These are phyloP conservation scores for Sinotaia quadrata DNA, from an alignment of 2,888 invertebrate species.

Conservation along the genomic window DNA sequence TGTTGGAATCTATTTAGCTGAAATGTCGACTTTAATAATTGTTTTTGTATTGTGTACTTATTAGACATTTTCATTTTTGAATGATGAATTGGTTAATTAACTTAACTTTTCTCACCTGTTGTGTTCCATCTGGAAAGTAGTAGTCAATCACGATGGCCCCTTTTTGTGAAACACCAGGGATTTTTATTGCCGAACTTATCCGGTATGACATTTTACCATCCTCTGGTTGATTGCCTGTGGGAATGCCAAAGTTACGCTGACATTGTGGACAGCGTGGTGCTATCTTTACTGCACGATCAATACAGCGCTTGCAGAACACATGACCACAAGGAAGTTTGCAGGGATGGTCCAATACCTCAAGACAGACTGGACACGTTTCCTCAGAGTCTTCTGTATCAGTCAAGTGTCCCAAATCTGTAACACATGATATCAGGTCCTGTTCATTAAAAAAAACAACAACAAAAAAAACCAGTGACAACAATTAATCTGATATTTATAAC, in stretches of 20 bases:
- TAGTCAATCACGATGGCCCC: conserved; percentile 44
- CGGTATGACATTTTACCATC: conserved; percentile 36
- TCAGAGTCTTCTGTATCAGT: conserved; percentile 11
- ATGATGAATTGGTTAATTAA: too few species aligned
- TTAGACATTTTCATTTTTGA: too few species aligned
- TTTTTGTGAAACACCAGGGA: conserved; percentile 35
- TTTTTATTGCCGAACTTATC: conserved; percentile 14
- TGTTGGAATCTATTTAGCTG: too few species aligned
- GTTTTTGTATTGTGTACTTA: too few species aligned
- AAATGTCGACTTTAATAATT: too few species aligned
- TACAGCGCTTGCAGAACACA: conserved; percentile 37
- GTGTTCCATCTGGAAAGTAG: conserved; percentile 48
- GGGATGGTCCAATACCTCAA: conserved; percentile 42
- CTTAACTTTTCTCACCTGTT: conserved; percentile 51
- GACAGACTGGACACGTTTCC: conserved; percentile 47
- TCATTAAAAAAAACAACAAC: background rate
- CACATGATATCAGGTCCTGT: conserved; percentile 4
- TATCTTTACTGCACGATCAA: conserved; percentile 32
- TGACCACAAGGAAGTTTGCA: conserved; percentile 45
- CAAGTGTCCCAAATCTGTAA: conserved; percentile 7
- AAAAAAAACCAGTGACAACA: background rate
- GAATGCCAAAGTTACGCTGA: conserved; percentile 41
- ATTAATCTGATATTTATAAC: too few species aligned
- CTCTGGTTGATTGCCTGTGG: conserved; percentile 45
- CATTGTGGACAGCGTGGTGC: conserved; percentile 73